Percentiles rank a stretch among this genome's conserved stretches.
Conservation (phyloP, 1,140 invertebrate species). For the Drosophila sproati region DNA sequence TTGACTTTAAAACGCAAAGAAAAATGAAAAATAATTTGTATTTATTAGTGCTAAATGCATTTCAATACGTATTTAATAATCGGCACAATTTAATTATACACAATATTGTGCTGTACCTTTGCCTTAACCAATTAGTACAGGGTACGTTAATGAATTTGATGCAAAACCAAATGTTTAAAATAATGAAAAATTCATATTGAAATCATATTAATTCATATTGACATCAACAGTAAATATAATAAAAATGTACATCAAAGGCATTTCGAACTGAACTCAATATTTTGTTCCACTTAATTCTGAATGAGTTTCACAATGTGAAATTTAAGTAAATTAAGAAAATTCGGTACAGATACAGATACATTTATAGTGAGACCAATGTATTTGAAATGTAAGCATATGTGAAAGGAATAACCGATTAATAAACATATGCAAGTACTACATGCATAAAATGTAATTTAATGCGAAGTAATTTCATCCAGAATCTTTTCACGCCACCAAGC, state of each 20-base stretch:
- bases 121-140: neutral
- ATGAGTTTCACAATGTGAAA: constrained; percentile 8
- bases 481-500: constrained; percentile 10
- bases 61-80: no score
- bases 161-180: constrained; percentile 22
- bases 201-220: constrained; percentile 46
- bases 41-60: no score
- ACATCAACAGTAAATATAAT: constrained; percentile 15
- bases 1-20: no score
- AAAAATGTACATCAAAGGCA: neutral
- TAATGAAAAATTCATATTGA: constrained; percentile 31
- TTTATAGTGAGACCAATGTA: neutral
- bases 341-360: constrained; percentile 24
- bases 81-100: neutral
- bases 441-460: constrained; percentile 63
- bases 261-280: constrained; percentile 32
- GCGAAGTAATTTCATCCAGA: constrained; percentile 18
- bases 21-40: no score
- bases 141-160: constrained; percentile 24
- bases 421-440: constrained; percentile 56
- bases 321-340: neutral
- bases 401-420: constrained; percentile 65
- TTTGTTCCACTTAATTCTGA: constrained; percentile 28
- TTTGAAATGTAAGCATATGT: constrained; percentile 28
- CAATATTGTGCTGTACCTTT: neutral